Evolutionary conservation across 1,140 invertebrate genomes (phyloP).

Genomic region (Papilio helenus): DNA sequence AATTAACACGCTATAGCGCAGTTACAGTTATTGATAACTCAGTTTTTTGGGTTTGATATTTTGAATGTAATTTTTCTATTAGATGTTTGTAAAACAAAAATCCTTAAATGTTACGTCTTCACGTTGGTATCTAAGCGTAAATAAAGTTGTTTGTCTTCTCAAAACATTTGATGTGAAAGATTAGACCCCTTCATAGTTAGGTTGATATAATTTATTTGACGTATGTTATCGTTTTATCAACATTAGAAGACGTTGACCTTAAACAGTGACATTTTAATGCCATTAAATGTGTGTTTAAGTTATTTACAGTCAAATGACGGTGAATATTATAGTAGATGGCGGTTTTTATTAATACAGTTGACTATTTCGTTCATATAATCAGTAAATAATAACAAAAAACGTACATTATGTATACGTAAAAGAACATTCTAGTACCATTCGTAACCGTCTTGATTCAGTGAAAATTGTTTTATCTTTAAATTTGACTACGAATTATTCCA

Average conservation of each 20-base stretch:
- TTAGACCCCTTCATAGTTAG: not conserved
- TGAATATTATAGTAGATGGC: not conserved
- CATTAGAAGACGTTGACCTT: not conserved
- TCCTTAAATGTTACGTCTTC: not conserved
- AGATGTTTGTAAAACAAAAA: not conserved
- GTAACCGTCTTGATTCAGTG: not conserved
- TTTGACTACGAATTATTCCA: not conserved
- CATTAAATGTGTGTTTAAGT: not conserved
- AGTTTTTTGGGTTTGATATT: not conserved
- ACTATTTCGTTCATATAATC: not conserved
- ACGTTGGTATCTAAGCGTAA: not conserved
- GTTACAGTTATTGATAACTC: not conserved
- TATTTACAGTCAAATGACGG: not conserved
- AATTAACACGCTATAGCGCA: not conserved
- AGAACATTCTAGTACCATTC: not conserved
- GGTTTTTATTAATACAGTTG: not conserved
- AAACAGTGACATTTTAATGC: not conserved
- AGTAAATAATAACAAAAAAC: not conserved
- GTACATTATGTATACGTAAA: not conserved
- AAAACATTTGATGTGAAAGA: not conserved
- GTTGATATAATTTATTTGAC: not conserved
- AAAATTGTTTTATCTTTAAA: not conserved
- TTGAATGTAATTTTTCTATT: not conserved
- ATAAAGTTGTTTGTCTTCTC: not conserved
- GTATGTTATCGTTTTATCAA: slow-evolving; percentile 13